phyloP scores from a whole-genome alignment of 2,888 invertebrate species.

The Drosophila maculinotata region DNA sequence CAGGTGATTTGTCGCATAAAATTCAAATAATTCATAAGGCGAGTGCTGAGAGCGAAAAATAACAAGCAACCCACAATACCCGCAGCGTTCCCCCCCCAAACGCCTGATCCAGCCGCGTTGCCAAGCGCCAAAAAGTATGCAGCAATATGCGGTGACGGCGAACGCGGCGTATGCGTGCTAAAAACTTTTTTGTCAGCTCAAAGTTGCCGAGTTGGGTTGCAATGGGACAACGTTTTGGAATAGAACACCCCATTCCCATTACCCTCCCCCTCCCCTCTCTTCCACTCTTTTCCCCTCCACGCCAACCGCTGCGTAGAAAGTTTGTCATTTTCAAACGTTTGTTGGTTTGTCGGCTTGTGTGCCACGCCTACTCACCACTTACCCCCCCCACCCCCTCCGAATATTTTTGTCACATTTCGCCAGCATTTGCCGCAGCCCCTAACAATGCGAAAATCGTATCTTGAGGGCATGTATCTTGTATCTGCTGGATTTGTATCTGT shows the following conservation, averaged over 20 bases:
- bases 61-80: conserved; percentile 63
- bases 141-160: conserved; percentile 60
- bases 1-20: conserved; percentile 81
- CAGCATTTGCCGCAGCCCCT: conserved; percentile 54
- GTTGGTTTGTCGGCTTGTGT: conserved; percentile 21
- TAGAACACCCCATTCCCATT: neutral
- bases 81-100: conserved; percentile 8
- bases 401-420: conserved; percentile 67
- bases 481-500: conserved; percentile 54
- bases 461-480: conserved; percentile 67
- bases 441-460: conserved; percentile 68
- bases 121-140: conserved; percentile 76
- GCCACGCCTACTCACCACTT: conserved; percentile 7
- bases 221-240: conserved; percentile 20
- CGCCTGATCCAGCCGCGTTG: conserved; percentile 33
- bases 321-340: conserved; percentile 67
- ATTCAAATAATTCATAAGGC: conserved; percentile 80
- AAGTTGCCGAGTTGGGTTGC: conserved; percentile 46
- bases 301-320: conserved; percentile 31
- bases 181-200: conserved; percentile 77
- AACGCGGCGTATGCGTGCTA: conserved; percentile 74
- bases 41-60: conserved; percentile 61
- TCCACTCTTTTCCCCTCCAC: neutral
- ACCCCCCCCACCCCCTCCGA: conserved; percentile 22
- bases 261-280: neutral